phyloP scores from a whole-genome alignment of 2,797 vertebrate genomes.

The Eremophila alpestris region DNA sequence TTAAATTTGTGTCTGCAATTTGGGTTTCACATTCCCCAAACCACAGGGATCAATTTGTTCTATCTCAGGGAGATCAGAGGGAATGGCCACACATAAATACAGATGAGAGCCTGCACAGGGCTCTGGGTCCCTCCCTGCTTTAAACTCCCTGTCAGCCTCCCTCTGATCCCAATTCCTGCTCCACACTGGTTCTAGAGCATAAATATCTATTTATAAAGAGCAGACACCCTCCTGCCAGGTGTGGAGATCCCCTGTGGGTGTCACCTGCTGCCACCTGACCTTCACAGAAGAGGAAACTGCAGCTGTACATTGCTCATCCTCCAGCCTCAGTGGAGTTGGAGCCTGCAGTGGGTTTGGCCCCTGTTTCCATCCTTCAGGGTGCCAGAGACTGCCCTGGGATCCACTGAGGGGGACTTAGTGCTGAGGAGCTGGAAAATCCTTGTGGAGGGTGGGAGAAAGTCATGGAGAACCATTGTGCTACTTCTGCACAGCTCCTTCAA shows the following conservation, averaged over 20 bases:
- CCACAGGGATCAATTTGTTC: conserved; percentile 35
- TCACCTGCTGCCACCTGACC: not conserved
- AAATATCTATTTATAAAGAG: not conserved
- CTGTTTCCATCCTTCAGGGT: not conserved
- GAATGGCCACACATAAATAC: conserved; percentile 36
- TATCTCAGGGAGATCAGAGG: not conserved
- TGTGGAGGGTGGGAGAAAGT: not conserved
- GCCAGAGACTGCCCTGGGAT: not conserved
- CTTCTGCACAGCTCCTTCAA: not conserved
- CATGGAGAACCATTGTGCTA: fast-evolving
- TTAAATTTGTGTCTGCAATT: conserved; percentile 39
- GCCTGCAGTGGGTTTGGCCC: fast-evolving
- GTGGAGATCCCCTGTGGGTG: not conserved
- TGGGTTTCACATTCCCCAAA: not conserved
- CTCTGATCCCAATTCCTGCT: not conserved
- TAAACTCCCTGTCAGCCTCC: conserved; percentile 18
- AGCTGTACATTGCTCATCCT: not conserved
- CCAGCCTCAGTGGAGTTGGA: fast-evolving
- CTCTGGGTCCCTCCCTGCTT: not conserved
- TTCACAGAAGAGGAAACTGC: not conserved
- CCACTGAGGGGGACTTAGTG: not conserved
- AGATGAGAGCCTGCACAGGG: not conserved
- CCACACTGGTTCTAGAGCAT: not conserved
- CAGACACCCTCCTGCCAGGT: not conserved
- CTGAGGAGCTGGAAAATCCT: not conserved